Evolutionary conservation across 2,888 invertebrate species (phyloP).

Genomic region (Dryobotodes eremita): DNA sequence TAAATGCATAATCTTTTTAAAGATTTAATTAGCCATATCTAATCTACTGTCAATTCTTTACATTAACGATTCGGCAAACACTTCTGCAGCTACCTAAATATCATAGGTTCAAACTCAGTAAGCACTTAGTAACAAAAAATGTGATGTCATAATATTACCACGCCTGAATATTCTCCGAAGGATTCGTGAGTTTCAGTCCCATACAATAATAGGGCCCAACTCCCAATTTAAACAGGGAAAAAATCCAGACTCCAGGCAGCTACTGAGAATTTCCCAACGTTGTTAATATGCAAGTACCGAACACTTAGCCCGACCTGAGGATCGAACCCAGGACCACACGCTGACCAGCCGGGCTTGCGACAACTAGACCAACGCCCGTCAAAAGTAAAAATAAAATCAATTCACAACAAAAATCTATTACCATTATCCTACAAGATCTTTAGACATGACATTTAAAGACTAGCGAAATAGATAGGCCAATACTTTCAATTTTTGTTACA

Average conservation of each 20-base stretch:
- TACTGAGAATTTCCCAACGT: neutral
- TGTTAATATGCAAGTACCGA: too few species aligned
- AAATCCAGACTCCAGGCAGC: neutral
- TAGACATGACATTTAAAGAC: slow-evolving; percentile 44
- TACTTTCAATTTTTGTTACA: slow-evolving; percentile 72
- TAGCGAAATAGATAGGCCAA: slow-evolving; percentile 57
- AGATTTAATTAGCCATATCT: slow-evolving; percentile 52
- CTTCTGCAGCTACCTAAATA: slow-evolving; percentile 26
- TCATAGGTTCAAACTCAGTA: neutral
- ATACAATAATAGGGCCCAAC: neutral
- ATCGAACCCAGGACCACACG: neutral
- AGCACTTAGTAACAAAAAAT: neutral
- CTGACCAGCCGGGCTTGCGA: neutral
- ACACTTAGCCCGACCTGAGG: neutral
- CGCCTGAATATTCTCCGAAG: neutral
- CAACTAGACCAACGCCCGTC: neutral
- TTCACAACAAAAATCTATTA: slow-evolving; percentile 43
- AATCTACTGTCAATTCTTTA: slow-evolving; percentile 48
- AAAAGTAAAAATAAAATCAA: slow-evolving; percentile 19
- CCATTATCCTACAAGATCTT: slow-evolving; percentile 45
- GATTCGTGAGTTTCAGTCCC: neutral
- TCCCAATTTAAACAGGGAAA: neutral
- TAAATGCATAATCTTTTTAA: slow-evolving; percentile 26
- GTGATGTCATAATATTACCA: neutral
- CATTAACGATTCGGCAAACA: slow-evolving; percentile 33